Evolutionary conservation across 2,113 vertebrate species (phyloP), one percentile per base, ranked within the genome.

Genomic region (Nothoprocta perdicaria): DNA sequence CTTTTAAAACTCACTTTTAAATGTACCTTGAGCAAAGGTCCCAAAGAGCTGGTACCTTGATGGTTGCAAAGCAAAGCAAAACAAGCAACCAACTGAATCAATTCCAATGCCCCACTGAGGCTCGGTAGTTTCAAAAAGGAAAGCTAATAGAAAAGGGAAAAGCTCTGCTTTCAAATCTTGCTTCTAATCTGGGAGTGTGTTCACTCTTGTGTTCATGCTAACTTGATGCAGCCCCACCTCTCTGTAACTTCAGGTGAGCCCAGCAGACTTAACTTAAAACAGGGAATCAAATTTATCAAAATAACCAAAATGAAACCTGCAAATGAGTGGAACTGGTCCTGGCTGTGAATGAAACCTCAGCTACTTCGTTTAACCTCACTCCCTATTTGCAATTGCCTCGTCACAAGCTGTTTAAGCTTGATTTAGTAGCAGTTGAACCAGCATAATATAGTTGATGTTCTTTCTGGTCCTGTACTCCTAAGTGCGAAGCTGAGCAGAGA

Each of bases 401-500:
- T 80, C 38, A 27, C 35, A 35, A 79, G 40, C 29, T 10, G 3
- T 62, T 82, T 38, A 26, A 17, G 40, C 24, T 77, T 16, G 31
- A 75, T 83, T 24, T 31, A 75, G 16, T 46, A 71, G 48, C 33
- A 35, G 24, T 61, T 8, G 57, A 88, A 74, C 17, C 24, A 9
- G 24, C 53, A 35, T 31, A 61, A 71, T 79, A 33, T 3, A 63
- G 6, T 12, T n/a, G 24, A 12, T 2, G 0, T 1, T 16, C 14
- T 65, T 72, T 12, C 24, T 86, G n/a, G 16, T 35, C 43, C 31
- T 33, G 12, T 40, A 67, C n/a, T 66, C 17, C 41, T 45, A 2
- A 0, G 0, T 0, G 24, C 80, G 8, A 69, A 78, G 17, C 66
- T 22, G 14, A 88, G 48, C 18, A 40, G 55, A 63, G 60, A 14